Evolutionary conservation across 2,888 invertebrate genomes (phyloP).

Genomic region (Taphrorychus bicolor): DNA sequence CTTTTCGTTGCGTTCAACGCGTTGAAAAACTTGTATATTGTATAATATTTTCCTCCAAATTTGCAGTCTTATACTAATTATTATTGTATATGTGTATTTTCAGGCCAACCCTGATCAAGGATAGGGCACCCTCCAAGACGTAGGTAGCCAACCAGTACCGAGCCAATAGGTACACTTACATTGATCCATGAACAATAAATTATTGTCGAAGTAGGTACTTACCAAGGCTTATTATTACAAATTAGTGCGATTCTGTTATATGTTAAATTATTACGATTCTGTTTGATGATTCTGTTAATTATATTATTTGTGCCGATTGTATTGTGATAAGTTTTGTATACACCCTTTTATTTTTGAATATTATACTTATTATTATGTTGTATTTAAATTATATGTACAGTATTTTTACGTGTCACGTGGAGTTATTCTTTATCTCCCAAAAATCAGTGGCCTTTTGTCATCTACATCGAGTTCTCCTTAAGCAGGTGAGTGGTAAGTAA

Average conservation of each 20-base stretch:
- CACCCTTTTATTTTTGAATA: background rate
- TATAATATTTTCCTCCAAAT: too few relatives aligned
- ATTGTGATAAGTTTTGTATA: constrained; percentile 34
- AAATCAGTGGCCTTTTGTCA: too few relatives aligned
- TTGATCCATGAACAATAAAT: too few relatives aligned
- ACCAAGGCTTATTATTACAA: too few relatives aligned
- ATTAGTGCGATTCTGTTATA: too few relatives aligned
- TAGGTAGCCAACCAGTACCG: too few relatives aligned
- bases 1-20: too few relatives aligned
- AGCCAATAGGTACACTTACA: too few relatives aligned
- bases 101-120: constrained; percentile 58
- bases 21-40: too few relatives aligned
- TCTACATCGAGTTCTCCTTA: too few relatives aligned
- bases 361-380: background rate
- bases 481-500: too few relatives aligned
- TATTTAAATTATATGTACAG: background rate
- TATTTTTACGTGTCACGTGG: background rate
- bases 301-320: constrained; percentile 35
- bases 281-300: background rate
- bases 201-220: too few relatives aligned
- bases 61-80: background rate
- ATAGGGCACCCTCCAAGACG: constrained; percentile 43
- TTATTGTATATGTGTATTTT: constrained; percentile 41
- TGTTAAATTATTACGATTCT: background rate
- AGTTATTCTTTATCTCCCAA: background rate